Conservation (phyloP, 2,888 invertebrate genomes). For the Eupithecia insigniata region DNA sequence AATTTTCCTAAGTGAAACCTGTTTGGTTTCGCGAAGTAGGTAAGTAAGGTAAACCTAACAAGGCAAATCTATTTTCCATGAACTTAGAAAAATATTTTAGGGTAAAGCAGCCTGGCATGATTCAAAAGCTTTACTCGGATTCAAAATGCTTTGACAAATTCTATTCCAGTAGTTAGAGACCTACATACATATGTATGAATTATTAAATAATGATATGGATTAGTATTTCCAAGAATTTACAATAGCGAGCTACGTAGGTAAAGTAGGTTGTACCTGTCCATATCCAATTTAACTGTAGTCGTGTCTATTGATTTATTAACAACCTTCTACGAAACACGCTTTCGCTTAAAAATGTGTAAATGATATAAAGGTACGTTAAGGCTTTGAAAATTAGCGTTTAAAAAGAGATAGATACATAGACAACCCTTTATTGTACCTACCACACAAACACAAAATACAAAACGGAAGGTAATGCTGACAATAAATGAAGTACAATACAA, state of each 20-base stretch:
- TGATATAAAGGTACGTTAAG: constrained; percentile 35
- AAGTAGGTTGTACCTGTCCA: background rate
- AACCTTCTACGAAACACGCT: constrained; percentile 69
- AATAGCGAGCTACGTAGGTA: background rate
- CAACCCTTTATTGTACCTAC: too few relatives aligned
- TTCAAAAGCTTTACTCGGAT: background rate
- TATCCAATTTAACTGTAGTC: constrained; percentile 39
- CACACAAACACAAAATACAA: too few relatives aligned
- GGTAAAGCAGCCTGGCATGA: background rate
- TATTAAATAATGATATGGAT: constrained; percentile 10
- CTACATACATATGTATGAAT: background rate
- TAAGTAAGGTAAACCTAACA: background rate
- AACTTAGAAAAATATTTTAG: background rate
- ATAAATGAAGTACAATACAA: too few relatives aligned
- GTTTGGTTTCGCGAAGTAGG: too few relatives aligned
- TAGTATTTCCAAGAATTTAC: constrained; percentile 24
- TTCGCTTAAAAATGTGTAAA: constrained; percentile 66
- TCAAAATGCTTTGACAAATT: background rate
- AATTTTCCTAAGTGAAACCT: background rate
- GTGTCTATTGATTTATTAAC: constrained; percentile 57
- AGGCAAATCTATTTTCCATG: background rate
- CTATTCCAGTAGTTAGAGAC: background rate
- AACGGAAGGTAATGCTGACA: too few relatives aligned
- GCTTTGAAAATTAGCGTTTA: background rate
- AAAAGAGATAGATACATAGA: too few relatives aligned